Conservation (phyloP, 2,113 vertebrate species). For the Sardina pilchardus region DNA sequence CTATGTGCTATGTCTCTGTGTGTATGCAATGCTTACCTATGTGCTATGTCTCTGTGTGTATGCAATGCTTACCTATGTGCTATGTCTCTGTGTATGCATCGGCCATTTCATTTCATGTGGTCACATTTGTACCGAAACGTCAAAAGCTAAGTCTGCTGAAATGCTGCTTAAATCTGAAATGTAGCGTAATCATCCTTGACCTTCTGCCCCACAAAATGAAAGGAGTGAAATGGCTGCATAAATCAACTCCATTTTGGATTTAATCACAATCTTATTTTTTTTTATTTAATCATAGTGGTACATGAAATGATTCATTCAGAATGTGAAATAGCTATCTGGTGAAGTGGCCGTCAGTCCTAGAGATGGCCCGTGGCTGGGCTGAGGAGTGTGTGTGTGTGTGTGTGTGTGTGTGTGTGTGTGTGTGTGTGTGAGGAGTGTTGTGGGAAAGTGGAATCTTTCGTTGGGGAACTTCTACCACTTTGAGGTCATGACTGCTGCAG, state of each 20-base stretch:
- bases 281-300: neutral
- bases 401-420: too few species aligned
- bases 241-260: neutral
- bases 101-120: neutral
- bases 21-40: neutral
- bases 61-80: too few species aligned
- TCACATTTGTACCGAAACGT: neutral
- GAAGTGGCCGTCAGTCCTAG: neutral
- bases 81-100: too few species aligned
- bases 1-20: neutral
- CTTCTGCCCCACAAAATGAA: neutral
- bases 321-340: conserved; percentile 2
- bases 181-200: neutral
- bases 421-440: too few species aligned
- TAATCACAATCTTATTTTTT: too few species aligned
- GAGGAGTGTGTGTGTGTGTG: too few species aligned
- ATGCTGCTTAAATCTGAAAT: neutral
- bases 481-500: conserved; percentile 11
- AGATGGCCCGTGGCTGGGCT: neutral
- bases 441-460: conserved; percentile 11
- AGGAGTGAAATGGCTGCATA: neutral
- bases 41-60: neutral
- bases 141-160: neutral
- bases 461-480: conserved; percentile 20
- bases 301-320: neutral